Conservation (phyloP, 1,140 invertebrate genomes). For the Cyclina sinensis region DNA sequence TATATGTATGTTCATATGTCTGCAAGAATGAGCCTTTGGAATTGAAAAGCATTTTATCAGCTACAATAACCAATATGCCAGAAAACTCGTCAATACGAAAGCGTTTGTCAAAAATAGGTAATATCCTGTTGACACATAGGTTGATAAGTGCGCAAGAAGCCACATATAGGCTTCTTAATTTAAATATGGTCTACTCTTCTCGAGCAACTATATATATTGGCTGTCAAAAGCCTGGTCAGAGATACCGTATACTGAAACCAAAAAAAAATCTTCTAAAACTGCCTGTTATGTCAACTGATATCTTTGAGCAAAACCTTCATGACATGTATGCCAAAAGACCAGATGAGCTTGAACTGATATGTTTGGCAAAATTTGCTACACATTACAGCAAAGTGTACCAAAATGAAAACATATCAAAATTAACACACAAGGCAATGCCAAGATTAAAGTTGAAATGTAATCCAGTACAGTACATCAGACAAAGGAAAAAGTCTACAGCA, state of each 20-base stretch:
- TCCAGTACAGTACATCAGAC: no score
- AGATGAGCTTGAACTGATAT: not conserved
- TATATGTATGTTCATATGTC: conserved; percentile 37
- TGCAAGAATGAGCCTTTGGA: conserved; percentile 8
- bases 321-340: not conserved
- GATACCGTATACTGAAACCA: not conserved
- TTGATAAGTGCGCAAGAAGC: conserved; percentile 14
- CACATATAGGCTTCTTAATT: not conserved
- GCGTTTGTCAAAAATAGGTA: not conserved
- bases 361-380: not conserved
- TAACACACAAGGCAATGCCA: not conserved
- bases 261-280: not conserved
- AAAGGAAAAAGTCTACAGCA: no score
- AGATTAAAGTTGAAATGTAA: no score
- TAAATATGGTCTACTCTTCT: conserved; percentile 8
- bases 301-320: not conserved
- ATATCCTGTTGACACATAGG: conserved; percentile 1
- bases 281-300: not conserved
- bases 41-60: not conserved
- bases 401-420: not conserved
- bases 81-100: not conserved
- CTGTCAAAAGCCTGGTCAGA: not conserved
- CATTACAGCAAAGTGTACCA: not conserved
- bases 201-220: not conserved
- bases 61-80: not conserved